Evolutionary conservation across 2,797 vertebrate genomes (phyloP), one percentile per base, ranked within the genome.

Genomic region (Sphenodon punctatus): DNA sequence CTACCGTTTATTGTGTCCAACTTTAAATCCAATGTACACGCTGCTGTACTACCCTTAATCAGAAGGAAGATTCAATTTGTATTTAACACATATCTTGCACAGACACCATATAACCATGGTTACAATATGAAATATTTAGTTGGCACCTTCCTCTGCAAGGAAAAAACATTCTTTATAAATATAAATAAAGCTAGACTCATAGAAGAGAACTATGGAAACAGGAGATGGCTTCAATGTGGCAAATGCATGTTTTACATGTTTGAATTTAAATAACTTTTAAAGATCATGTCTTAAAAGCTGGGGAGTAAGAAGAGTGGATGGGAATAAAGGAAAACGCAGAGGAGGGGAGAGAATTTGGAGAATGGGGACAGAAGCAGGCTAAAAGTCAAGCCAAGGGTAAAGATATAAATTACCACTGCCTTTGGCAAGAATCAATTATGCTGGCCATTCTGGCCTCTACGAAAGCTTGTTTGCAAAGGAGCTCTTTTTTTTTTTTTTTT

Each of bases 341-440:
- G 30, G 60, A 80, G 76, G 77, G 5, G 60, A 80, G 75, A 77
- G 3, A 45, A 73, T 61, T 14, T 43, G 81, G 85, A 85, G 75
- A 82, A 91, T 1, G 6, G 65, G 25, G 71, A 85, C 80, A 93
- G 89, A 94, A 82, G 80, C 2, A 82, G 84, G 87, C 78, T 86
- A 88, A 82, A 88, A 89, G 92, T 92, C 90, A 94, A 90, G 87
- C 67, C 88, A 93, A 89, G 91, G 88, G 82, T 90, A 94, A 91
- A 93, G 84, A 88, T 79, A 91, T 67, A 92, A 92, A 91, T 88
- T 93, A 82, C 77, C 71, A 70, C 32, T 67, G 86, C 90, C 81
- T 87, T 87, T 88, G 85, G 90, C 89, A 92, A 55, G 78, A 90
- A 90, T 93, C 88, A 90, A 88, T 92, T 92, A 90, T 51, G 59